Evolutionary conservation across 2,888 invertebrate species (phyloP), one percentile per base, ranked within the genome.

Genomic region (Operophtera brumata): DNA sequence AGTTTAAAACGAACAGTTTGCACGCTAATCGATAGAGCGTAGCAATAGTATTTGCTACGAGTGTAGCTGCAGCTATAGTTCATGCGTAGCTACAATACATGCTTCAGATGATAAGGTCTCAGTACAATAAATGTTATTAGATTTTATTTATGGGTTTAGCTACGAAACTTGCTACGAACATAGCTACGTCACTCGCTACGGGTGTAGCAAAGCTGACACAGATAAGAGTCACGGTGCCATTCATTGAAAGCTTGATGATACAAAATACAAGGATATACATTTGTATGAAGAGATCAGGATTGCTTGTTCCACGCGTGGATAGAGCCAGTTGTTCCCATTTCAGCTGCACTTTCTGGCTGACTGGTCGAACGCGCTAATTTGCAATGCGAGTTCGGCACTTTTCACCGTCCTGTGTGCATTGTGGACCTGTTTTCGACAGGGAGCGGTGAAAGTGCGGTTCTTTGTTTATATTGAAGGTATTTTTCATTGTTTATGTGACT

Each of bases 361-460:
- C 73, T 75, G 79, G 81, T 74, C 71, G 74, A 77, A 75, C 76
- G 81, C 82, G 73, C 81, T 85, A 80, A 84, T 82, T 81, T 80
- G 78, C 77, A 78, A 77, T 72, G 75, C 70, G 77, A 78, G 75
- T 76, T 77, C 73, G 73, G 71, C 70, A 78, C 77, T 81, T 81
- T 80, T 80, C 76, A 73, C 64, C 70, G 39, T 41, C 36, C 65
- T 62, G 67, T 65, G 45, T 66, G 65, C 70, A 70, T 69, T 72
- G 70, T 70, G 70, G 65, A 67, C 64, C 71, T 77, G 77, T 62
- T 75, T 75, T 78, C 72, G 77, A 78, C 75, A 77, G 71, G 70
- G 68, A 70, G 71, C 73, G 70, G 66, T 65, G 67, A 70, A 71
- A 71, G 70, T 73, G 70, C 61, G 60, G 56, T 62, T 55, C 67